phyloP scores from a whole-genome alignment of 2,113 vertebrate genomes.

The Salvelinus sp. region DNA sequence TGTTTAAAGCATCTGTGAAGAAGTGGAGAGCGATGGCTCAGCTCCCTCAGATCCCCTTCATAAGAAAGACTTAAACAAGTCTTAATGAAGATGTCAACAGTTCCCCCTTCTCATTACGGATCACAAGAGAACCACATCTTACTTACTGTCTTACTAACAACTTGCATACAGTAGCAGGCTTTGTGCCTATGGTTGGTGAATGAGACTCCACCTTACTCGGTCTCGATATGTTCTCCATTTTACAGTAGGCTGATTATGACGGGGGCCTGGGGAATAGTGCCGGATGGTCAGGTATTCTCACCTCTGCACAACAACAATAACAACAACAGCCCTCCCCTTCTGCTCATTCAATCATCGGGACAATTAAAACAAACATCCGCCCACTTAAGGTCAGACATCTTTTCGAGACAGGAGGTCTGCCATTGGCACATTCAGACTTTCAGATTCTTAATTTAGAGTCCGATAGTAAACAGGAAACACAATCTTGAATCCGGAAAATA shows the following conservation, averaged over 20 bases:
- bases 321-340: conserved; percentile 31
- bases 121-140: conserved; percentile 23
- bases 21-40: conserved; percentile 6
- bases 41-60: conserved; percentile 31
- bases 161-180: neutral
- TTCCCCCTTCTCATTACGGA: conserved; percentile 18
- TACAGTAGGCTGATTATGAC: conserved; percentile 40
- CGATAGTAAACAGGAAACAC: conserved; percentile 73
- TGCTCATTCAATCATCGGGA: conserved; percentile 50
- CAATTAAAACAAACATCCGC: conserved; percentile 68
- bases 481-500: conserved; percentile 63
- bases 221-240: conserved; percentile 50
- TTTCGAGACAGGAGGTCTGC: neutral
- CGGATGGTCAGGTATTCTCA: conserved; percentile 27
- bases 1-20: conserved; percentile 35
- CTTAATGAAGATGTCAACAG: conserved; percentile 53
- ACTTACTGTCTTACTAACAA: conserved; percentile 20
- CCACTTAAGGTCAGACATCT: conserved; percentile 27
- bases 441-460: conserved; percentile 53
- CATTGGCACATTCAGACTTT: conserved; percentile 58
- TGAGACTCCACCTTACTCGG: conserved; percentile 24
- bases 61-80: conserved; percentile 29
- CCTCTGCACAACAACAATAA: conserved; percentile 31
- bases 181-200: conserved; percentile 14
- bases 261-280: conserved; percentile 34